Conservation (phyloP, 2,888 invertebrate species). For the Mayetiola destructor region DNA sequence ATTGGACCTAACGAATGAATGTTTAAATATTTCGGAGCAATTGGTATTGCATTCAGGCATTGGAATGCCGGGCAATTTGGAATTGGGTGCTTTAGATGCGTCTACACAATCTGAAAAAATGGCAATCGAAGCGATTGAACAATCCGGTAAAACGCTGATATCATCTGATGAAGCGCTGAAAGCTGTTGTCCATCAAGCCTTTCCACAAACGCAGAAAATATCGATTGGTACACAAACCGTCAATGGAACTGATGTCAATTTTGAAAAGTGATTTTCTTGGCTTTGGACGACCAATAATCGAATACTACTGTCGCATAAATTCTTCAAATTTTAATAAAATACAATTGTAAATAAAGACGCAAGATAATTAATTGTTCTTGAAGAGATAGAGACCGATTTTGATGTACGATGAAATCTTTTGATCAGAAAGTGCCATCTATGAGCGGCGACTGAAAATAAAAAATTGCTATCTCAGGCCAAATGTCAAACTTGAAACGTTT, state of each 20-base stretch:
- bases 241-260: too few relatives aligned
- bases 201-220: constrained; percentile 15
- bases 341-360: background rate
- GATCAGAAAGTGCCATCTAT: too few relatives aligned
- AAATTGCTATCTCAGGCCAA: too few relatives aligned
- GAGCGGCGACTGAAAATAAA: too few relatives aligned
- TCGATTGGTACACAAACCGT: background rate
- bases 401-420: too few relatives aligned
- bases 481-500: too few relatives aligned
- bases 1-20: constrained; percentile 31
- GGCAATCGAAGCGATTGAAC: constrained; percentile 30
- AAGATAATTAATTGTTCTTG: too few relatives aligned
- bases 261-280: too few relatives aligned
- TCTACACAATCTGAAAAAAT: constrained; percentile 31
- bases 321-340: background rate
- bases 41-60: constrained; percentile 33
- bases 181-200: constrained; percentile 31
- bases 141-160: constrained; percentile 30
- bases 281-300: background rate
- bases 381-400: too few relatives aligned
- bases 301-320: background rate
- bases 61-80: constrained; percentile 31
- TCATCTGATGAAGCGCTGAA: constrained; percentile 34
- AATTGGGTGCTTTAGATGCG: constrained; percentile 27
- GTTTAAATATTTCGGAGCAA: constrained; percentile 33